Evolutionary conservation across 2,888 invertebrate genomes (phyloP), one percentile per base, ranked within the genome.

Genomic region (Clostera curtula): DNA sequence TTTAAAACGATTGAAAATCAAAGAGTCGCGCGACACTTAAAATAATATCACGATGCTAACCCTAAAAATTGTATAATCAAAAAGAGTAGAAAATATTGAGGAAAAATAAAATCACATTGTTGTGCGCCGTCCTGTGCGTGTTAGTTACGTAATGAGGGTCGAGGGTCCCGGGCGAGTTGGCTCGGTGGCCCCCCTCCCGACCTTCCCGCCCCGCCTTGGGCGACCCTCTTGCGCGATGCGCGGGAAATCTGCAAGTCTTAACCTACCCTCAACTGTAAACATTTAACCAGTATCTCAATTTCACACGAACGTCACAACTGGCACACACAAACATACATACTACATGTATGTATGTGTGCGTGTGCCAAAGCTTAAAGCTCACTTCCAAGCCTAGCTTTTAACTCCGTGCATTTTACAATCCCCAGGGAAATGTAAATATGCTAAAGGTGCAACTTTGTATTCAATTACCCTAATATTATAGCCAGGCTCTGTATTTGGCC

Each of bases 111-210:
- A 82, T 83, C 80, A 83, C 83, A 82, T 83, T 73, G 70, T 80
- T 83, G 83, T 83, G 83, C 83, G 83, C 83, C 67, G 72, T 80
- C 65, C 77, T 83, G 83, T 83, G 83, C 83, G 83, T 83, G 71
- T 72, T 71, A 49, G 82, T 83, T 83, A 82, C 69, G 75, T 83
- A 83, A 83, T 80, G 76, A 56, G 22, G n/a, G 19, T 5, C 5
- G 69, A 71, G 76, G 74, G 75, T 57, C 65, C 72, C 60, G 59
- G 65, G 58, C 40, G 48, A 57, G 67, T 60, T 55, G 54, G 53
- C 45, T 56, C 56, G 39, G 40, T 41, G 42, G 31, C 40, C 37
- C 45, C 50, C 53, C 59, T 56, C 55, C 54, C 56, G 11, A 9
- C 8, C 8, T 6, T 12, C 5, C 12, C 7, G 9, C 21, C 3